Conservation (phyloP, 1,140 invertebrate species). For the silkworm (Bombyx mori) region DNA sequence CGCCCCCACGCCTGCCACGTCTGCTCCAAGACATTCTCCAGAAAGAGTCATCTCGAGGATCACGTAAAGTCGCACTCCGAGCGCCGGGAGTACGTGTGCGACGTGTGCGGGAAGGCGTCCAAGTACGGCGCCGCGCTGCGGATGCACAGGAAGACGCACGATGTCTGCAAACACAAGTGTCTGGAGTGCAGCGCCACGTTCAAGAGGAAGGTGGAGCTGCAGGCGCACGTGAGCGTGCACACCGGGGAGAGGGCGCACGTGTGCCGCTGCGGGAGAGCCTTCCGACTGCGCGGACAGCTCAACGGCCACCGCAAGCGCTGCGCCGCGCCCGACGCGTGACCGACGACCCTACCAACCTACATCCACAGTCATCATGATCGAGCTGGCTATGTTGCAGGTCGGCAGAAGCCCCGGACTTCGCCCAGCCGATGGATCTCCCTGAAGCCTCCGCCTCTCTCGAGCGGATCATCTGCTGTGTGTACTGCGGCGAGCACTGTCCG, state of each 20-base stretch:
- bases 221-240: constrained; percentile 40
- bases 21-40: constrained; percentile 66
- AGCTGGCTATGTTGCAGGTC: constrained; percentile 33
- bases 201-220: constrained; percentile 28
- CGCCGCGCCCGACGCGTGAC: constrained; percentile 12
- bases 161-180: constrained; percentile 24
- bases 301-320: constrained; percentile 19
- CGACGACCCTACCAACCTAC: not conserved
- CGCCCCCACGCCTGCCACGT: constrained; percentile 66
- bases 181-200: constrained; percentile 47
- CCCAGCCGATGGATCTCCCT: not conserved
- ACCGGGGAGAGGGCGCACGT: constrained; percentile 33
- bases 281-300: constrained; percentile 41
- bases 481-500: constrained; percentile 20
- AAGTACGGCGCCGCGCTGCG: constrained; percentile 39
- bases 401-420: constrained; percentile 5
- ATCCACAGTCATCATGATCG: not conserved
- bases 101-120: constrained; percentile 37
- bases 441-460: not conserved
- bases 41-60: constrained; percentile 54
- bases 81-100: constrained; percentile 73
- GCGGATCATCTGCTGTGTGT: constrained; percentile 19
- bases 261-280: constrained; percentile 38
- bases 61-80: constrained; percentile 68
- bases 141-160: constrained; percentile 37